Percentiles rank a stretch among this genome's conserved stretches.
Evolutionary conservation across 1,140 invertebrate species (phyloP).

Genomic region (Mizuhopecten yessoensis): DNA sequence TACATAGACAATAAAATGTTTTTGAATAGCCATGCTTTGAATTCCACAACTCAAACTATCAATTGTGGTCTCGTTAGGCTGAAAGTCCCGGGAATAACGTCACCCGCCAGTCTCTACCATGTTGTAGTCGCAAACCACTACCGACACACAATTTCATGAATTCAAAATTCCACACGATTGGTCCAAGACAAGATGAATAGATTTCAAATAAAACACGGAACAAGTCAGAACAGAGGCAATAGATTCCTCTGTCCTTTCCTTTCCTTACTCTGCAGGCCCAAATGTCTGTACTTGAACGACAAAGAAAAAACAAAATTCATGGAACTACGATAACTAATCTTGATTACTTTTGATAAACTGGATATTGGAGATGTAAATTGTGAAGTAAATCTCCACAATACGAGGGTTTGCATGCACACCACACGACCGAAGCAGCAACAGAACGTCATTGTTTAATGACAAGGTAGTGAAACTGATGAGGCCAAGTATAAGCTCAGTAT

Average conservation of each 20-base stretch:
- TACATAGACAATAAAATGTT: slow-evolving; percentile 36
- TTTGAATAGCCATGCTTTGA: slow-evolving; percentile 33
- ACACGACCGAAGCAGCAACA: neutral
- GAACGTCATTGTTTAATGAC: neutral
- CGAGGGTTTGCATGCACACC: neutral
- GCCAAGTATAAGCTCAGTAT: neutral
- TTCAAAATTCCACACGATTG: slow-evolving; percentile 11
- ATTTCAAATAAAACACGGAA: slow-evolving; percentile 16
- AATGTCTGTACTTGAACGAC: neutral
- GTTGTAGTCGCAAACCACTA: neutral
- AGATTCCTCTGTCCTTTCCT: neutral
- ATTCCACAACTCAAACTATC: neutral
- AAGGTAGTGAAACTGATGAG: too few relatives aligned
- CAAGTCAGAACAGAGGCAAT: neutral
- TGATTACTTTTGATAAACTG: neutral
- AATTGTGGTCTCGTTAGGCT: slow-evolving; percentile 6
- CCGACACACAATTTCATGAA: neutral
- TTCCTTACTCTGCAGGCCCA: neutral
- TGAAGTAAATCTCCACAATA: neutral
- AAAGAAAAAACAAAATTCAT: neutral
- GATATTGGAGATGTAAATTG: neutral
- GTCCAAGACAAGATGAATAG: slow-evolving; percentile 23
- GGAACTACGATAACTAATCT: neutral
- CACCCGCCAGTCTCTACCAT: neutral
- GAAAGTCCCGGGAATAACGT: neutral